Evolutionary conservation across 2,113 vertebrate species (phyloP), one percentile per base, ranked within the genome.

Genomic region (Rousettus leschenaultii): DNA sequence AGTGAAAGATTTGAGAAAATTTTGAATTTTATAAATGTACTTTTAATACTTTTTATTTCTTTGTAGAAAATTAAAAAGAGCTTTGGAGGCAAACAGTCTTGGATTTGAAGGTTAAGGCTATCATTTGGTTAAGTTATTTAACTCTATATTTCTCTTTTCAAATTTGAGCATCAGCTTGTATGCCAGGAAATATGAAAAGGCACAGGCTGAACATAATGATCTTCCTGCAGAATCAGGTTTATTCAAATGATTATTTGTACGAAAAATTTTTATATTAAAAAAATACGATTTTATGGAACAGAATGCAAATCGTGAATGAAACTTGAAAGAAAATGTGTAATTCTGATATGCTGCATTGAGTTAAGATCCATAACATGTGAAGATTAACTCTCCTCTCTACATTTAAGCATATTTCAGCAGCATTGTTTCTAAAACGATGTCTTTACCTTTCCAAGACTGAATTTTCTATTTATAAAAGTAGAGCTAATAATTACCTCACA

Each of bases 21-120:
- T 30, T 91, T 80, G 10, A 55, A 83, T 70, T 85, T 74, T 40
- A 26, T 48, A 79, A 94, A 88, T 66, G 26, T 66, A 77, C 19
- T 75, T 88, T 96, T 86, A 85, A 68, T 45, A 95, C 3, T 59
- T 53, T 57, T 24, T 68, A 61, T 95, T 74, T 95, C 86, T 89
- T 95, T 55, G 65, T 5, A 80, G 48, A 80, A 85, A 95, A 80
- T 35, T 57, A 70, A 89, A 86, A 92, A 66, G 7, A 96, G 38
- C 26, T 74, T 66, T 89, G 40, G 33, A 85, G 22, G 85, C 65
- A 79, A 87, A 35, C 6, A 66, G 33, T 65, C 79, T 40, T 96
- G 24, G 43, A 79, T 89, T 79, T 89, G 61, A 88, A 96, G 43
- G 12, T 16, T 89, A 87, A 77, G 18, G 11, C 30, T 48, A 78